Conservation (phyloP, 2,113 vertebrate species). For the Macrotus californicus region DNA sequence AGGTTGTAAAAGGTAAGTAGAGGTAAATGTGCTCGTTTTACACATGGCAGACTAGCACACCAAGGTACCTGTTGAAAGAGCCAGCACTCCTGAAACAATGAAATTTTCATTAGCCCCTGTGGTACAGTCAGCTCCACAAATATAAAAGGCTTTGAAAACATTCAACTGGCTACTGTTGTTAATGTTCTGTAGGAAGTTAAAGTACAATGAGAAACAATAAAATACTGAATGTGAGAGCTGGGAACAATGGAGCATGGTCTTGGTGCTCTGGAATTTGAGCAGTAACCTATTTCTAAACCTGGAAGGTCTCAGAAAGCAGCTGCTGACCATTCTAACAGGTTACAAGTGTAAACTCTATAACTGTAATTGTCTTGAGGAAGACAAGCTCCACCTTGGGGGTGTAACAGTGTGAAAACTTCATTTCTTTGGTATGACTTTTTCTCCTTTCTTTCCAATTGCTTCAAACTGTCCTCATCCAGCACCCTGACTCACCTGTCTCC, state of each 20-base stretch:
- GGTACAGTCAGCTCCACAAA: neutral
- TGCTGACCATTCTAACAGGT: neutral
- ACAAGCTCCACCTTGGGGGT: neutral
- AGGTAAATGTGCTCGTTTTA: conserved; percentile 5
- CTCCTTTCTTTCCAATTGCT: neutral
- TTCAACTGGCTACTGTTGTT: neutral
- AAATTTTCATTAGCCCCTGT: neutral
- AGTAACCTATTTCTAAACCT: neutral
- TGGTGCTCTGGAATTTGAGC: neutral
- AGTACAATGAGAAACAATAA: conserved; percentile 35
- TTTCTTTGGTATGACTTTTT: neutral
- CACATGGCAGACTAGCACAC: neutral
- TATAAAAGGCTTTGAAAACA: conserved; percentile 40
- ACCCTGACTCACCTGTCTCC: neutral
- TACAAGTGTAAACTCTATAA: neutral
- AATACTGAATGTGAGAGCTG: neutral
- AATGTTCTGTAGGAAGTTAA: conserved; percentile 29
- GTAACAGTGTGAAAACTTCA: neutral
- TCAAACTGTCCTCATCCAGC: neutral
- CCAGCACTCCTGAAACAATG: neutral
- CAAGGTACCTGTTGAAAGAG: neutral
- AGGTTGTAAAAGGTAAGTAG: conserved; percentile 12
- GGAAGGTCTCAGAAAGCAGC: neutral
- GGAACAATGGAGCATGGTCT: neutral
- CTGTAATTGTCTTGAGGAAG: neutral